These are phyloP conservation scores for Cremastobaeus sp. DNA, from an alignment of 2,888 invertebrate genomes.

Conservation along the genomic window DNA sequence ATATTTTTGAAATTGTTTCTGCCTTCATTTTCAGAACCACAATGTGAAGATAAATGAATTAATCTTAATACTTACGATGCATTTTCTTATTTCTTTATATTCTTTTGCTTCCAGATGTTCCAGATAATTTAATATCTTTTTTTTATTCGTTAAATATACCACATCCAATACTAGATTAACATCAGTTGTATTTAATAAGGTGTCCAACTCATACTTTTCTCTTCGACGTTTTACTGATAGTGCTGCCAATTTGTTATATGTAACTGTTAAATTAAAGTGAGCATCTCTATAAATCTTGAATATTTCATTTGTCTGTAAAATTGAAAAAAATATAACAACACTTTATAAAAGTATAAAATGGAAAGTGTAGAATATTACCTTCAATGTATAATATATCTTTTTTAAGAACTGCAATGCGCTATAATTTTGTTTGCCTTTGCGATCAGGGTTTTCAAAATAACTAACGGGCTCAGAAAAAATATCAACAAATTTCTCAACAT, in stretches of 20 bases:
- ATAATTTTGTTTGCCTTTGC: constrained; percentile 8
- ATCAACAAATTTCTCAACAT: constrained; percentile 7
- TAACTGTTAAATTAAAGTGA: constrained; percentile 63
- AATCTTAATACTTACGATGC: constrained; percentile 35
- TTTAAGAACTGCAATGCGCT: neutral
- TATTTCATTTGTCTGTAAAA: constrained; percentile 19
- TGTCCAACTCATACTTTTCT: constrained; percentile 1
- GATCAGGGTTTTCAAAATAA: constrained; percentile 21
- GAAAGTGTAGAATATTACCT: neutral
- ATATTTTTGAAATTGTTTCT: too few relatives aligned
- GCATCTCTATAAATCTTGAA: neutral
- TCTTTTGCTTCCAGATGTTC: constrained; percentile 71
- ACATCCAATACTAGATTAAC: constrained; percentile 70
- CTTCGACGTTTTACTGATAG: constrained; percentile 55
- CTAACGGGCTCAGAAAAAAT: constrained; percentile 8
- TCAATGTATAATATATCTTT: neutral
- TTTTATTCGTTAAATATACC: constrained; percentile 71
- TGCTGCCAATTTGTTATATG: constrained; percentile 62
- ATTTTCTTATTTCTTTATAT: constrained; percentile 71
- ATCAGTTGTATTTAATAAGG: constrained; percentile 46
- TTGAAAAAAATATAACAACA: neutral
- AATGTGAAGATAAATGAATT: too few relatives aligned
- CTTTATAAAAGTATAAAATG: neutral
- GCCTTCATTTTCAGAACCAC: too few relatives aligned
- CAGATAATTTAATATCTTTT: constrained; percentile 67